Evolutionary conservation across 2,888 invertebrate species (phyloP).

Genomic region (Agrypnus murinus): DNA sequence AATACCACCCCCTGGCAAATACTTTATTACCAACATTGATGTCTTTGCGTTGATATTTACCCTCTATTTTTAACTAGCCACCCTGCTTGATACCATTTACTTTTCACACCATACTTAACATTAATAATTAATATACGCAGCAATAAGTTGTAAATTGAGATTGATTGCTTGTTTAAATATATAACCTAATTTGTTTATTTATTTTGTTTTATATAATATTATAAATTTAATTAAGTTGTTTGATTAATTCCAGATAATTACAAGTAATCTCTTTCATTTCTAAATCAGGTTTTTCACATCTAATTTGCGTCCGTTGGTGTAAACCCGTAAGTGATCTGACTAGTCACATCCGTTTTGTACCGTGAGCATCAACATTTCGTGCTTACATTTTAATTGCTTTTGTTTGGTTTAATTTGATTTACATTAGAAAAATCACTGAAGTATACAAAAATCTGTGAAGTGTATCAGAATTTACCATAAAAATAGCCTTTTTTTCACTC

Average conservation of each 20-base stretch:
- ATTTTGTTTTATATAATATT: too few species aligned
- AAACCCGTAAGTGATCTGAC: conserved; percentile 1
- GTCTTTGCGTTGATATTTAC: conserved; percentile 41
- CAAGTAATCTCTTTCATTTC: too few species aligned
- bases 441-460: conserved; percentile 25
- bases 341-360: conserved; percentile 42
- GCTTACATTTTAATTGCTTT: conserved; percentile 31
- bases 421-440: conserved; percentile 27
- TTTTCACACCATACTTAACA: conserved; percentile 47
- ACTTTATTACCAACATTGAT: conserved; percentile 38
- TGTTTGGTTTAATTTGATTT: conserved; percentile 42
- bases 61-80: conserved; percentile 41
- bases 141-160: conserved; percentile 20
- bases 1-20: conserved; percentile 42
- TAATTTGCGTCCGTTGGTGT: neutral
- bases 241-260: too few species aligned
- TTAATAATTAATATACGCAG: conserved; percentile 40
- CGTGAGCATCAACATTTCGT: conserved; percentile 31
- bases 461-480: conserved; percentile 9
- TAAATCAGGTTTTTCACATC: neutral
- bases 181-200: too few species aligned
- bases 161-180: conserved; percentile 19
- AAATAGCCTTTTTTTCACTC: too few species aligned
- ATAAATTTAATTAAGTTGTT: too few species aligned
- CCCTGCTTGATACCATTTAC: conserved; percentile 43